phyloP scores from a whole-genome alignment of 1,140 invertebrate genomes.

The Nymphalis io region DNA sequence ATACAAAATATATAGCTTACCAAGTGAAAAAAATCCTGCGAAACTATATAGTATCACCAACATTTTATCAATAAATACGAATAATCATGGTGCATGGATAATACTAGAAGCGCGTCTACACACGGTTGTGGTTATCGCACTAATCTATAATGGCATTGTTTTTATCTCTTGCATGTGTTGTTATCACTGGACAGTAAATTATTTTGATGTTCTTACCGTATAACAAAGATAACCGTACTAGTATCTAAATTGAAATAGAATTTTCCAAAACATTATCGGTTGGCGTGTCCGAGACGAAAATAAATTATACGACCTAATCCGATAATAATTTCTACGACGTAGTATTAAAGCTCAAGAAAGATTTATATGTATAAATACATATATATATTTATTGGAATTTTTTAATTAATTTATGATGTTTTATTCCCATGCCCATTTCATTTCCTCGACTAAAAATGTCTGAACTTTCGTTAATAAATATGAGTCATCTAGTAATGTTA shows the following conservation, averaged over 20 bases:
- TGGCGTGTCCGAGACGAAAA: constrained; percentile 41
- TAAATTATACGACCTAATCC: constrained; percentile 43
- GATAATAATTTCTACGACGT: constrained; percentile 5
- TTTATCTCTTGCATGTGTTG: constrained; percentile 56
- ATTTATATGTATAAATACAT: neutral
- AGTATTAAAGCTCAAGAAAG: neutral
- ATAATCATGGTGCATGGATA: constrained; percentile 34
- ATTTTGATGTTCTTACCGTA: constrained; percentile 56
- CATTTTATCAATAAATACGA: constrained; percentile 44
- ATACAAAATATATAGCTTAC: constrained; percentile 44
- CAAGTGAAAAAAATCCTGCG: constrained; percentile 48
- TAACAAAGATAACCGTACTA: constrained; percentile 43
- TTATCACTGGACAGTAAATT: constrained; percentile 69
- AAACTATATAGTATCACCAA: constrained; percentile 52
- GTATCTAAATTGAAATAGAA: constrained; percentile 42
- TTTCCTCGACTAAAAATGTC: too few species aligned
- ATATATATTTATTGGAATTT: neutral
- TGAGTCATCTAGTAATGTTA: neutral
- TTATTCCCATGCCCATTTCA: too few species aligned
- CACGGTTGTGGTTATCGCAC: constrained; percentile 54
- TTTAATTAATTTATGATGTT: too few species aligned
- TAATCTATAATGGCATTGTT: constrained; percentile 57
- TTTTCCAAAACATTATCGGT: constrained; percentile 40
- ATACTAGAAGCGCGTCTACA: constrained; percentile 46
- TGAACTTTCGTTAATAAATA: neutral